Percentiles rank a stretch among this genome's conserved stretches.
phyloP scores from a whole-genome alignment of 2,113 vertebrate genomes.

The Gobio gobio region DNA sequence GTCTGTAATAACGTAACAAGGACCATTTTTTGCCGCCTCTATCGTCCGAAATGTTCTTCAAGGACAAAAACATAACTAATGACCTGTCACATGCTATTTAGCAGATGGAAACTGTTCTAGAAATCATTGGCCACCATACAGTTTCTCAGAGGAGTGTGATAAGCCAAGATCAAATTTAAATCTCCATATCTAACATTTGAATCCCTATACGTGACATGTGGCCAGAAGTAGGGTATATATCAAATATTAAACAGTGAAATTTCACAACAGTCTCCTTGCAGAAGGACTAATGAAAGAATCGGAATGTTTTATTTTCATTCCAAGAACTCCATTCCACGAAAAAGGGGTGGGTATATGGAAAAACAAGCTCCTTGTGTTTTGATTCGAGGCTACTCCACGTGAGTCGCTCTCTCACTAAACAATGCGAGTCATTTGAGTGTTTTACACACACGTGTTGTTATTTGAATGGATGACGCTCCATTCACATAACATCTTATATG shows the following conservation, averaged over 20 bases:
- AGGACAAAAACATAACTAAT: neutral
- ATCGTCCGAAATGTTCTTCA: neutral
- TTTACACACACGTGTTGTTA: neutral
- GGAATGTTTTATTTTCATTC: constrained; percentile 30
- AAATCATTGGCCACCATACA: neutral
- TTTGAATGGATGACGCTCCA: neutral
- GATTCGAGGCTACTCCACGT: neutral
- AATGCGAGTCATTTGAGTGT: neutral
- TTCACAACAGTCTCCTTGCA: neutral
- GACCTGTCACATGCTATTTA: neutral
- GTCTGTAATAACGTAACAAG: neutral
- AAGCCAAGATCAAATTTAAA: neutral
- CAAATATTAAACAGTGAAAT: neutral
- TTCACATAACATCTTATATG: neutral
- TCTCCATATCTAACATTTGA: neutral
- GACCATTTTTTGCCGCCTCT: neutral
- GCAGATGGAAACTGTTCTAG: neutral
- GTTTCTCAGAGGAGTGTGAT: neutral
- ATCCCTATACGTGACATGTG: neutral
- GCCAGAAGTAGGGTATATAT: neutral
- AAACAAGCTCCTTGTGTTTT: constrained; percentile 22
- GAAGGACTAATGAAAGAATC: neutral
- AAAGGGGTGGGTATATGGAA: constrained; percentile 9
- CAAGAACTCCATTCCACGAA: constrained; percentile 36
- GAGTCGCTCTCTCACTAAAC: neutral